These are phyloP conservation scores for Sepiola atlantica DNA, from an alignment of 2,888 invertebrate species.

Conservation along the genomic window DNA sequence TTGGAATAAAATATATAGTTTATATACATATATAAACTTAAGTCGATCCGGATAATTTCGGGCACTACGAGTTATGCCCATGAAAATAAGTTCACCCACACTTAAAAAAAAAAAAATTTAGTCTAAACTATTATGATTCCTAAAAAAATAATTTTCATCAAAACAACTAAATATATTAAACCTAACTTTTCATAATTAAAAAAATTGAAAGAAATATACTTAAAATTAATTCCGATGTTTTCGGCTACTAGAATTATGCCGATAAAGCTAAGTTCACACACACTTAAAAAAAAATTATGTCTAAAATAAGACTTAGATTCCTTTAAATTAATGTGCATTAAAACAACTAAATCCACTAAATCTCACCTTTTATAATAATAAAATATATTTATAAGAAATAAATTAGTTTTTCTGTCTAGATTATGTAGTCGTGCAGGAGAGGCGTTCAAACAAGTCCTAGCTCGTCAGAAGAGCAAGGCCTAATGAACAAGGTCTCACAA, in stretches of 20 bases:
- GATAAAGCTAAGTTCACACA: background rate
- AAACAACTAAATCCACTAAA: background rate
- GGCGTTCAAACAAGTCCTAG: background rate
- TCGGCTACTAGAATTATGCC: background rate
- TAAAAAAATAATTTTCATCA: too few species aligned
- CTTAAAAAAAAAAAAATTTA: background rate
- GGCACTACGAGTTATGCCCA: background rate
- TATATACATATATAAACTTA: background rate
- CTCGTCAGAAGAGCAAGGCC: background rate
- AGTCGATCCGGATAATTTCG: background rate
- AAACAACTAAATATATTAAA: too few species aligned
- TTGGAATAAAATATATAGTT: background rate
- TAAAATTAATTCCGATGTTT: background rate
- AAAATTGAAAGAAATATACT: background rate
- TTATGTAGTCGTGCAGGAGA: background rate
- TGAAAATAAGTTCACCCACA: background rate
- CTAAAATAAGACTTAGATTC: background rate
- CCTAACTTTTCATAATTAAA: too few species aligned
- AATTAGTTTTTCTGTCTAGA: background rate
- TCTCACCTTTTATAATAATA: background rate
- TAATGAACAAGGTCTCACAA: constrained; percentile 6
- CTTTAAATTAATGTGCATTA: background rate
- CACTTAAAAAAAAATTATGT: background rate
- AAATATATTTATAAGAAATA: background rate
- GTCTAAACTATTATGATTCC: too few species aligned